Evolutionary conservation across 2,113 vertebrate genomes (phyloP).

Genomic region (Prolemur simus): DNA sequence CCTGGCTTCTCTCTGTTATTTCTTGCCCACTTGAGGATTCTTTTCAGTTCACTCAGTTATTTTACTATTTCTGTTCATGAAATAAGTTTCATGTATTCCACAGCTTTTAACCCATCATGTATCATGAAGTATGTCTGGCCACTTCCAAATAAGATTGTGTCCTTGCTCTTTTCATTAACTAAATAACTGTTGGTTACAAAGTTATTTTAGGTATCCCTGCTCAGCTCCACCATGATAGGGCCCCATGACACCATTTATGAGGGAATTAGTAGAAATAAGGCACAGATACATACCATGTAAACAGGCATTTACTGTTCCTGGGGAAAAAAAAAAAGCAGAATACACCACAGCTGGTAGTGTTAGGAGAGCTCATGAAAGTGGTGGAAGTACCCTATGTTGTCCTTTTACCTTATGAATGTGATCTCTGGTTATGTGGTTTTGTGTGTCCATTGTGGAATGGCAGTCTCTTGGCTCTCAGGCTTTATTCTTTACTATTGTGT

Average conservation of each 20-base stretch:
- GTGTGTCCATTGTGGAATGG: no score
- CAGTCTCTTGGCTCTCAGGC: background rate
- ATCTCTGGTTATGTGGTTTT: background rate
- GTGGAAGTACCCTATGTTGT: background rate
- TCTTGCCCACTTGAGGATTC: background rate
- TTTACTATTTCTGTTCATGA: background rate
- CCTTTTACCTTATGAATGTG: background rate
- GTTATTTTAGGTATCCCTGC: background rate
- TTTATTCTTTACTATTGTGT: background rate
- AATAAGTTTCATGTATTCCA: background rate
- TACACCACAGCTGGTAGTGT: background rate
- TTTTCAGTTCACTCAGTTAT: background rate
- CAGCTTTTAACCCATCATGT: background rate
- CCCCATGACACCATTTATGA: background rate
- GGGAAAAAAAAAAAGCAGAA: background rate
- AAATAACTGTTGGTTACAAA: background rate
- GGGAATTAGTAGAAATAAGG: background rate
- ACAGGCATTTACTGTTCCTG: background rate
- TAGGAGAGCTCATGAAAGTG: rapidly evolving
- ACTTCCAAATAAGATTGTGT: background rate
- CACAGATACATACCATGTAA: background rate
- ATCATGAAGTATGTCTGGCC: background rate
- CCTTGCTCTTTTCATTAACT: background rate
- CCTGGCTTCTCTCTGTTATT: background rate
- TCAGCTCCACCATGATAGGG: background rate